Evolutionary conservation across 2,797 vertebrate genomes (phyloP).

Genomic region (Typhlichthys subterraneus): DNA sequence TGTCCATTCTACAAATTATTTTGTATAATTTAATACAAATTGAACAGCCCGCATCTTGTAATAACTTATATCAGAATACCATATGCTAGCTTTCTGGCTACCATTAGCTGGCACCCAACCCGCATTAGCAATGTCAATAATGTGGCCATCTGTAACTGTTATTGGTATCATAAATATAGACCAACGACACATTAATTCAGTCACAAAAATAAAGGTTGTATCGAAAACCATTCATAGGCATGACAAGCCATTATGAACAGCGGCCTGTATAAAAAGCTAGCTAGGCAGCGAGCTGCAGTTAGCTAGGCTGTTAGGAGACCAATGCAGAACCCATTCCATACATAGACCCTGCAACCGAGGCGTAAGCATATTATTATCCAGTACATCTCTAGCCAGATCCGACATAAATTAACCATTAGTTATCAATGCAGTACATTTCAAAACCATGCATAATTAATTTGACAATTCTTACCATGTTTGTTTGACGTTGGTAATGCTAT

Average conservation of each 20-base stretch:
- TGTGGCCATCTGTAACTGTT: constrained; percentile 15
- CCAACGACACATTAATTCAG: not conserved
- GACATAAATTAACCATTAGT: too few species aligned
- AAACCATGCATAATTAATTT: not conserved
- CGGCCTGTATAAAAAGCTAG: constrained; percentile 8
- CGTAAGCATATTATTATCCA: not conserved
- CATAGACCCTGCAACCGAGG: constrained; percentile 7
- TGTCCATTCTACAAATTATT: not conserved
- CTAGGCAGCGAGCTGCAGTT: constrained; percentile 11
- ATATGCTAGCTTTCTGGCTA: constrained; percentile 55
- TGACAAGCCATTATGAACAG: not conserved
- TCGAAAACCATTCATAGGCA: constrained; percentile 3
- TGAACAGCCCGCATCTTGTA: not conserved
- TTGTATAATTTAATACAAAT: not conserved
- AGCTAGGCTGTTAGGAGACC: too few species aligned
- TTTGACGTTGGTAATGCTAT: constrained; percentile 9
- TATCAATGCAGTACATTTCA: not conserved
- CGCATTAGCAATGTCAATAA: not conserved
- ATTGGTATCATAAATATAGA: not conserved
- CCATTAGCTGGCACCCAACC: constrained; percentile 11
- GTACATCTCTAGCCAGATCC: not conserved
- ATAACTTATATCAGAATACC: not conserved
- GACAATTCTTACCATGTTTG: constrained; percentile 68
- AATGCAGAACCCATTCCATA: not conserved
- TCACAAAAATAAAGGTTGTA: not conserved